phyloP scores from a whole-genome alignment of 2,113 vertebrate species.

The Fulica atra region DNA sequence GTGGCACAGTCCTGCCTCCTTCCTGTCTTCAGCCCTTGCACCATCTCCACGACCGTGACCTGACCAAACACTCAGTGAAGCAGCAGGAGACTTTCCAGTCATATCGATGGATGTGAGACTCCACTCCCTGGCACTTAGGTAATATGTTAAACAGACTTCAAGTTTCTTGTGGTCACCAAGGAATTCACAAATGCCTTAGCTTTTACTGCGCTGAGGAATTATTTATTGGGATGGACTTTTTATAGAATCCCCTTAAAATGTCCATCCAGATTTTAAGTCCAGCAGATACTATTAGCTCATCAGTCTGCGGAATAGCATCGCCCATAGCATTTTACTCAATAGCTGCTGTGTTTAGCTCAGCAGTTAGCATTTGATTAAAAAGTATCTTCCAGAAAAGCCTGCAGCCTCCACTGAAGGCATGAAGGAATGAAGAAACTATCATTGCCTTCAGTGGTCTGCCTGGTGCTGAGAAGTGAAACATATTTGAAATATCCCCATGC shows the following conservation, averaged over 20 bases:
- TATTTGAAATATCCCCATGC: not conserved
- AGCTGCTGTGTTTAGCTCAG: constrained; percentile 46
- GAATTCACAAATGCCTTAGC: constrained; percentile 39
- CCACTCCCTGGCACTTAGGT: not conserved
- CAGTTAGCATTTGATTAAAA: constrained; percentile 34
- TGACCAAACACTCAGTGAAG: not conserved
- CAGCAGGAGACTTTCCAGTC: not conserved
- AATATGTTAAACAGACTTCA: not conserved
- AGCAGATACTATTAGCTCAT: constrained; percentile 39
- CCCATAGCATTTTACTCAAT: constrained; percentile 31
- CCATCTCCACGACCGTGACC: not conserved
- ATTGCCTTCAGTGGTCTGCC: not conserved
- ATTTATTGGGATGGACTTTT: constrained; percentile 53
- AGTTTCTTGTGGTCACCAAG: constrained; percentile 14
- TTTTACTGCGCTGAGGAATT: constrained; percentile 51
- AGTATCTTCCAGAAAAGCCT: constrained; percentile 3
- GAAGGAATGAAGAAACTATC: not conserved
- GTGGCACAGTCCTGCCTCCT: not conserved
- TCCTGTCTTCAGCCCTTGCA: not conserved
- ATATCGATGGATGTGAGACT: not conserved
- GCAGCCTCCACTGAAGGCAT: not conserved
- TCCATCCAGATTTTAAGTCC: constrained; percentile 19
- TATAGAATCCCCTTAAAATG: constrained; percentile 42
- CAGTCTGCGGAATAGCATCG: not conserved
- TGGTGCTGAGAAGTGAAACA: not conserved